Evolutionary conservation across 1,140 invertebrate species (phyloP), one percentile per base, ranked within the genome.

Genomic region (Idris sp.): DNA sequence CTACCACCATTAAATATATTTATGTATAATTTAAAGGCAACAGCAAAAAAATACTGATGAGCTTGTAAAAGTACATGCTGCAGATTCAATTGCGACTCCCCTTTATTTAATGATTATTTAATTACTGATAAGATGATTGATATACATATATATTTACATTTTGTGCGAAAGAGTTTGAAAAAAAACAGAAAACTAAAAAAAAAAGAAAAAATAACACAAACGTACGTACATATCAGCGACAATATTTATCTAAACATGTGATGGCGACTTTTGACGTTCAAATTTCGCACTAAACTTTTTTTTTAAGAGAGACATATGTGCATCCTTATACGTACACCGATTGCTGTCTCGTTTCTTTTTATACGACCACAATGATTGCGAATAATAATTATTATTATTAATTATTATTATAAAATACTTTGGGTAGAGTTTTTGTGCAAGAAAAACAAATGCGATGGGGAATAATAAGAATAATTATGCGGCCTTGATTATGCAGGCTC

Each of bases 381-480:
- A 41, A 40, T 28, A 18, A 41, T 31, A 30, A 44, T 56, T 11
- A 53, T 38, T 25, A 53, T 36, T 26, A 19, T 15, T 22, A 26
- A 36, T 59, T 33, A 58, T 36, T 11, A 48, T 48, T 56, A 56
- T 33, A 54, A n/a, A n/a, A 46, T 44, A 46, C 40, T 38, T 46
- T 65, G 61, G 49, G 48, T 65, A 65, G 35, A 48, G 40, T n/a
- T 46, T 54, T 53, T 48, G 62, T 67, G 62, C 62, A 67, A 67
- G n/a, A n/a, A 30, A 54, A 3, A 46, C 26, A 36, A 64, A 43
- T 13, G 15, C 28, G 38, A 44, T 6, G 49, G 61, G 61, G 49
- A 49, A 44, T 62, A 19, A 61, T 11, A 25, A 51, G 16, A 40
- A 48, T 36, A 2, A 44, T 46, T 28, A n/a, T 14, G 18, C 25